Evolutionary conservation across 2,888 invertebrate species (phyloP), one percentile per base, ranked within the genome.

Genomic region (Pegoplata infirma): DNA sequence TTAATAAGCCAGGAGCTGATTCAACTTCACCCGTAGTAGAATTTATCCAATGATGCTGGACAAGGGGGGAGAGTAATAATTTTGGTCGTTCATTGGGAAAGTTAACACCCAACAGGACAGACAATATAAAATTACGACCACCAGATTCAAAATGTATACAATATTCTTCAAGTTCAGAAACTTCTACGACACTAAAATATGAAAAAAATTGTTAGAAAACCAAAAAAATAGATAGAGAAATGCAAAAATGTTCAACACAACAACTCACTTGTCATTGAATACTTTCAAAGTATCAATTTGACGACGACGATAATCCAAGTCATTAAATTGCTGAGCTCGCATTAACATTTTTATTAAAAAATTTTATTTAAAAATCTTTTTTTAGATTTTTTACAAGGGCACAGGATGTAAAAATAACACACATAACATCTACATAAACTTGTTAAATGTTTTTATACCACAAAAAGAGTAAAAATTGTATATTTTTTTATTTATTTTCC

Each of bases 231-330:
- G 23, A 51, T 47, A 10, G 32, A 53, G 10, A 32, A 56, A 7
- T n/a, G 1, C 6, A 1, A 28, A 40, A 8, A 5, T 16, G 7
- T 12, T n/a, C 10, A 21, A 47, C 17, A 25, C 10, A n/a, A n/a
- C 49, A 25, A 86, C 91, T 91, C 90, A 93, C 93, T 95, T 93
- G 83, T 94, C 95, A 87, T 96, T 96, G 86, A 95, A 96, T 83
- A 95, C 92, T 90, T 95, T 95, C 81, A 96, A 88, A 5, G 95
- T 95, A 86, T 95, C 94, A 82, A 95, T 95, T 90, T 96, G 95
- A 25, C 93, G 92, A 89, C 93, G 93, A 86, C 78, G 81, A 66
- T 76, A 79, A 32, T 81, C 81, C 36, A 80, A 80, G 75, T 81
- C 81, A 10, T 56, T 72, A 47, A 68, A 79, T 71, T 69, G 73